Conservation (phyloP, 2,797 vertebrate genomes). For the Esox lucius region DNA sequence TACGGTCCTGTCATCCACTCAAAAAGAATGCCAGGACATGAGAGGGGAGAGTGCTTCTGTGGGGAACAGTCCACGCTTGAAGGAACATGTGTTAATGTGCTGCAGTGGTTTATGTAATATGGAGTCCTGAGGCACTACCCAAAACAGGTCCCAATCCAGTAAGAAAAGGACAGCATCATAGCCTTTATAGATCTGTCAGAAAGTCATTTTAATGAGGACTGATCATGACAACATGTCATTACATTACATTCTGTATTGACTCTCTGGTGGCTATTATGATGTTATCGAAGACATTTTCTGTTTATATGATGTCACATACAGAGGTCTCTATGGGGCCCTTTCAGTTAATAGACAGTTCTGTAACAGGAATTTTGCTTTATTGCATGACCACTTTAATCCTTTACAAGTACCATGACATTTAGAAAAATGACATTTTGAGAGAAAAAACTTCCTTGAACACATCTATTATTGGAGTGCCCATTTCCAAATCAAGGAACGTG, state of each 20-base stretch:
- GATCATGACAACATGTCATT: neutral
- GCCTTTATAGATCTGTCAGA: neutral
- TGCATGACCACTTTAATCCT: neutral
- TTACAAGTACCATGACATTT: no score
- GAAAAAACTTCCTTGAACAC: neutral
- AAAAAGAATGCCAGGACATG: constrained; percentile 20
- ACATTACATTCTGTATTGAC: neutral
- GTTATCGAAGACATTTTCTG: constrained; percentile 34
- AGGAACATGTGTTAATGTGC: constrained; percentile 61
- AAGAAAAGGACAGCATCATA: neutral
- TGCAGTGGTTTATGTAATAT: constrained; percentile 67
- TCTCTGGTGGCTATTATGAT: neutral
- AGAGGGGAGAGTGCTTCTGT: constrained; percentile 32
- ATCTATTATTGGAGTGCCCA: neutral
- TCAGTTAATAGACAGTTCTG: neutral
- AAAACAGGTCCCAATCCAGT: neutral
- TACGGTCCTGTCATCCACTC: constrained; percentile 50
- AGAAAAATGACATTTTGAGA: no score
- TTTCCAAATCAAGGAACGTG: neutral
- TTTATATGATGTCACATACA: constrained; percentile 16
- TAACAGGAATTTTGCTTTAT: neutral
- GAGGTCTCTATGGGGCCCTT: neutral
- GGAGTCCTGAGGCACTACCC: neutral
- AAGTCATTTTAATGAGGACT: neutral
- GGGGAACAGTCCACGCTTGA: constrained; percentile 58